Conservation (phyloP, 2,888 invertebrate genomes). For the Terebella lapidaria region DNA sequence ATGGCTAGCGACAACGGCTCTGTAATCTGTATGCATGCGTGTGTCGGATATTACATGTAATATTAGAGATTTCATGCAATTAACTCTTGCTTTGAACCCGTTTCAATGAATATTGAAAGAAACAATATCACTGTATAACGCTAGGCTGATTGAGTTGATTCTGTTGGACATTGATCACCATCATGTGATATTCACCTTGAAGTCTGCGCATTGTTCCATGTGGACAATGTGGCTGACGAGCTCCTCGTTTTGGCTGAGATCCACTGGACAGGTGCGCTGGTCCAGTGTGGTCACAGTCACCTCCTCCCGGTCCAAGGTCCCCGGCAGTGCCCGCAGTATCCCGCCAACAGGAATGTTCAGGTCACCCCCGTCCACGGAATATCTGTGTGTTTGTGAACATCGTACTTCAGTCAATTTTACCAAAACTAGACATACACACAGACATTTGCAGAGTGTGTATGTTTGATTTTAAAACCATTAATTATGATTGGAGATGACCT, state of each 20-base stretch:
- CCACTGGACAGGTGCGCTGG: slow-evolving; percentile 30
- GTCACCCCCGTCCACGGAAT: no score
- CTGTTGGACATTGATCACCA: background rate
- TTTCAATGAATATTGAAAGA: no score
- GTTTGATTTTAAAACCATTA: no score
- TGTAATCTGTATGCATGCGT: slow-evolving; percentile 30
- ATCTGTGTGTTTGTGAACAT: no score
- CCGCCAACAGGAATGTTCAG: slow-evolving; percentile 36
- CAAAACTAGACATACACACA: no score
- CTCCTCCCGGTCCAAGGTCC: slow-evolving; percentile 29
- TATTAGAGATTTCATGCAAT: background rate
- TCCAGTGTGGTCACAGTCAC: slow-evolving; percentile 29
- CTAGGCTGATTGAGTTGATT: no score
- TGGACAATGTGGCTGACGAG: slow-evolving; percentile 41
- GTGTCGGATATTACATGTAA: background rate
- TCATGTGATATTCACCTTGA: background rate
- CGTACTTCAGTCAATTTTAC: no score
- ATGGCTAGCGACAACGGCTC: slow-evolving; percentile 36
- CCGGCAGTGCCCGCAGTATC: slow-evolving; percentile 36
- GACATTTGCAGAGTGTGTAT: no score
- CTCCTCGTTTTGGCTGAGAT: slow-evolving; percentile 36
- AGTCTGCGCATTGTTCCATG: background rate
- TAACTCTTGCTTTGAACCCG: background rate
- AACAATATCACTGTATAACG: no score
- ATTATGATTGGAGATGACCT: no score